phyloP scores from a whole-genome alignment of 2,888 invertebrate genomes.

The Diaphora mendica region DNA sequence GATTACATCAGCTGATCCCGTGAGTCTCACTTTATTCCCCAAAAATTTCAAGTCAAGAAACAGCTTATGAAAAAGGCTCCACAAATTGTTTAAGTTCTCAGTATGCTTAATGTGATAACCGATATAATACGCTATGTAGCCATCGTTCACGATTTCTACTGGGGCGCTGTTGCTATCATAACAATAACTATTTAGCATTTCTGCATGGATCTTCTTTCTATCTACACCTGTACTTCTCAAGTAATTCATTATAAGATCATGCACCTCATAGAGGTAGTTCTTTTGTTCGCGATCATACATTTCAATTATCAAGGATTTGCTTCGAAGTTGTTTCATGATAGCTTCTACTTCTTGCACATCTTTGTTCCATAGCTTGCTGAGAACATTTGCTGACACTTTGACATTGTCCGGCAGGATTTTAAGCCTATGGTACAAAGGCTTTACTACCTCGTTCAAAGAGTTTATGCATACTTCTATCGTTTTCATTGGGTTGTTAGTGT shows the following conservation, averaged over 20 bases:
- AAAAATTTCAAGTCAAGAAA: slow-evolving; percentile 90
- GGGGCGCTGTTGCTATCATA: slow-evolving; percentile 80
- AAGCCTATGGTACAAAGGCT: slow-evolving; percentile 87
- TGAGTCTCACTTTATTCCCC: slow-evolving; percentile 89
- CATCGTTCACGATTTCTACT: slow-evolving; percentile 88
- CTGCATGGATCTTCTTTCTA: slow-evolving; percentile 83
- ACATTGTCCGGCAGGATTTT: slow-evolving; percentile 90
- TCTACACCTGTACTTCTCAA: slow-evolving; percentile 81
- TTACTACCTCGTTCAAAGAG: slow-evolving; percentile 80
- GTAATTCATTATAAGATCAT: slow-evolving; percentile 89
- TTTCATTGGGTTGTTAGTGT: slow-evolving; percentile 76
- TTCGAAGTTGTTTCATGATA: slow-evolving; percentile 88
- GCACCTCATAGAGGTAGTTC: slow-evolving; percentile 90
- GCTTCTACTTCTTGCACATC: slow-evolving; percentile 83
- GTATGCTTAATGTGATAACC: slow-evolving; percentile 89
- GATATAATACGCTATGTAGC: slow-evolving; percentile 90
- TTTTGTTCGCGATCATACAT: slow-evolving; percentile 87
- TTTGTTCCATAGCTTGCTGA: slow-evolving; percentile 76
- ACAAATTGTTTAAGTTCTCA: slow-evolving; percentile 71
- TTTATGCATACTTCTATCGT: slow-evolving; percentile 88
- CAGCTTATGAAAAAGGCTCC: slow-evolving; percentile 85
- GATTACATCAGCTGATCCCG: slow-evolving; percentile 90
- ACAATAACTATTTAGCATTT: slow-evolving; percentile 87
- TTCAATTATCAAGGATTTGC: slow-evolving; percentile 89
- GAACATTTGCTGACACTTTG: slow-evolving; percentile 87